A percentile compares a stretch with the other conserved stretches of the same genome.
Conservation (phyloP, 2,797 vertebrate genomes). For the Hapalemur alaotrensis region DNA sequence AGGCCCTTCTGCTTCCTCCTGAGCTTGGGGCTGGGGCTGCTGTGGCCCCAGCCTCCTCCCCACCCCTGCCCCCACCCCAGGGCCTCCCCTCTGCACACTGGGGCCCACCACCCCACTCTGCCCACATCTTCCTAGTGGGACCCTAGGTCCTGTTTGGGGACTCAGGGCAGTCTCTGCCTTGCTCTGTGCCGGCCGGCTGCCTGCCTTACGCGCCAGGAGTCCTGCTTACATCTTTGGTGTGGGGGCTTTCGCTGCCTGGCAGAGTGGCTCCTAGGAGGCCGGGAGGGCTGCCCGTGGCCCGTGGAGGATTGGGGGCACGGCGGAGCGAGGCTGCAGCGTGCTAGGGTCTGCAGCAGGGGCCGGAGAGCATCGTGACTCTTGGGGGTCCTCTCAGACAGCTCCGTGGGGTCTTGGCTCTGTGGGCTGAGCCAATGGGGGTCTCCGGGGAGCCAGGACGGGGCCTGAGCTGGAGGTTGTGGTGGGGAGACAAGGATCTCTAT, state of each 20-base stretch:
- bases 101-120: accelerated
- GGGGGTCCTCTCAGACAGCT: background rate
- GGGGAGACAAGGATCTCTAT: no score
- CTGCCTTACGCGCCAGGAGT: background rate
- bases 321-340: background rate
- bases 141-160: background rate
- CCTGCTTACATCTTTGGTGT: background rate
- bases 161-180: no score
- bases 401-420: background rate
- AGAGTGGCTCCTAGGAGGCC: no score
- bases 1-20: accelerated
- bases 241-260: background rate
- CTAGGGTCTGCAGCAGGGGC: background rate
- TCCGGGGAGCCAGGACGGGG: background rate
- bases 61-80: background rate
- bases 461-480: background rate
- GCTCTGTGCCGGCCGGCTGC: accelerated
- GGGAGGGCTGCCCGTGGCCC: no score
- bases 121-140: background rate
- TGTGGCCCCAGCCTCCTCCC: no score
- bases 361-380: accelerated
- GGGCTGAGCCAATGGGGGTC: background rate
- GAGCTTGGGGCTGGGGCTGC: background rate
- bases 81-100: background rate
- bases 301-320: background rate